Base-by-base conservation (phyloP, 92 coral and sea anemone species). In the Palythoa heliodiscus region DNA sequence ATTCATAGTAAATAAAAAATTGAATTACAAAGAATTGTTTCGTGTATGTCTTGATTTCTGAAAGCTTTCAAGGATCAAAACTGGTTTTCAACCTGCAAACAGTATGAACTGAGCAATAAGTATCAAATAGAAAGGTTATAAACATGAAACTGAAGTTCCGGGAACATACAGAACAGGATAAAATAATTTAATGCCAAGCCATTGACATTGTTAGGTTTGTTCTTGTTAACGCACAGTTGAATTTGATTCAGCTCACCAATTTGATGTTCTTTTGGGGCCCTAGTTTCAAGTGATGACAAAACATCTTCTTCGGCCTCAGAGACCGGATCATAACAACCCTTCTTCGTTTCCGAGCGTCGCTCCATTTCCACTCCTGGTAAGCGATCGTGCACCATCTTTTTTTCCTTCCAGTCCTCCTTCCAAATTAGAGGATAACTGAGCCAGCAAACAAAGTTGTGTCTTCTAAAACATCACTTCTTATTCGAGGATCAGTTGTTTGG, bases 301-400 rank as follows among this genome's bases (percentile, higher is more conserved):
- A 92, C 86, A 79, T 88, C 91, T 57, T 90, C 93, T 69, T 94
- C 89, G 16, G 98, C 95, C 48, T 22, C 67, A 4, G 91, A 50
- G 48, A 86, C 68, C 48, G 77, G 82, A 66, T 84, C 90, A 35
- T 83, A 71, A 12, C 78, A 74, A 29, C 89, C 79, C 72, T 88
- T 87, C 40, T 87, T 91, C 15, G 79, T 88, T 55, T 88, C 53
- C 58, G 86, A 82, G 81, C 89, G 85, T 7, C 86, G 75, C 29
- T 87, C 95, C 52, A 89, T 82, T 70, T 83, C 91, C 12, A 90
- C 90, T 77, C 98, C 98, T 25, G 87, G 89, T 16, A 94, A 88
- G 15, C 92, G 91, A 82, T 90, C 98, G 83, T 86, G 89, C 89
- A 92, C 98, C 98, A 94, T 94, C 78, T 92, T 94, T 84, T 53